These are phyloP conservation scores for Syngnathus floridae DNA, from an alignment of 2,113 vertebrate species.

Conservation along the genomic window DNA sequence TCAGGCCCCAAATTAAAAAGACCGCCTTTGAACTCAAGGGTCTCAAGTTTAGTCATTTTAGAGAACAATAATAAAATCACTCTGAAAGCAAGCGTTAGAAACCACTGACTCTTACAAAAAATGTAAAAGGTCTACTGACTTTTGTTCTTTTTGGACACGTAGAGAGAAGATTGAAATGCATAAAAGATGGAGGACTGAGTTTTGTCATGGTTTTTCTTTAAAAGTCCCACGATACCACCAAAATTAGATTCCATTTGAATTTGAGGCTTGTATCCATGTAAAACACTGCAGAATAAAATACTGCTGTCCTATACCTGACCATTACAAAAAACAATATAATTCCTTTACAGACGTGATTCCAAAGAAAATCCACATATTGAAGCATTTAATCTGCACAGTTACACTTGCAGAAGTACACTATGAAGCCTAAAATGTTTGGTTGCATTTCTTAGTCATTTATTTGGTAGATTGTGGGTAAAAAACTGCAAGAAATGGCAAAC, in stretches of 20 bases:
- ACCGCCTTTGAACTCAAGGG: constrained; percentile 9
- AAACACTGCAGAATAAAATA: constrained; percentile 45
- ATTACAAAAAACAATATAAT: constrained; percentile 32
- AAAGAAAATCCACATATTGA: constrained; percentile 44
- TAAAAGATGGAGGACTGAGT: neutral
- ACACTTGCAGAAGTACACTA: constrained; percentile 13
- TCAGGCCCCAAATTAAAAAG: constrained; percentile 1
- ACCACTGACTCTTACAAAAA: constrained; percentile 11
- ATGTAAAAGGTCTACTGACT: constrained; percentile 2
- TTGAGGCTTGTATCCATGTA: constrained; percentile 28
- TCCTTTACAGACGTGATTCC: constrained; percentile 37
- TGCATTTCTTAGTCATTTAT: neutral
- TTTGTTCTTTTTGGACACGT: neutral
- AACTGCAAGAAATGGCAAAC: too few relatives aligned
- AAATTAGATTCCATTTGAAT: constrained; percentile 20
- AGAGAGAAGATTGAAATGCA: constrained; percentile 15
- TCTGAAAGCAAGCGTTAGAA: constrained; percentile 17
- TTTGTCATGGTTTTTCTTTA: constrained; percentile 33
- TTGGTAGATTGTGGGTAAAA: too few relatives aligned
- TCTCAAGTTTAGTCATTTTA: constrained; percentile 6
- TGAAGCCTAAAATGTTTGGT: neutral
- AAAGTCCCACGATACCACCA: constrained; percentile 31
- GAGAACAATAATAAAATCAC: constrained; percentile 1
- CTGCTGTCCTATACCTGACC: constrained; percentile 39
- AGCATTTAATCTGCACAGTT: constrained; percentile 42